Evolutionary conservation across 2,797 vertebrate species (phyloP).

Genomic region (Zonotrichia albicollis): DNA sequence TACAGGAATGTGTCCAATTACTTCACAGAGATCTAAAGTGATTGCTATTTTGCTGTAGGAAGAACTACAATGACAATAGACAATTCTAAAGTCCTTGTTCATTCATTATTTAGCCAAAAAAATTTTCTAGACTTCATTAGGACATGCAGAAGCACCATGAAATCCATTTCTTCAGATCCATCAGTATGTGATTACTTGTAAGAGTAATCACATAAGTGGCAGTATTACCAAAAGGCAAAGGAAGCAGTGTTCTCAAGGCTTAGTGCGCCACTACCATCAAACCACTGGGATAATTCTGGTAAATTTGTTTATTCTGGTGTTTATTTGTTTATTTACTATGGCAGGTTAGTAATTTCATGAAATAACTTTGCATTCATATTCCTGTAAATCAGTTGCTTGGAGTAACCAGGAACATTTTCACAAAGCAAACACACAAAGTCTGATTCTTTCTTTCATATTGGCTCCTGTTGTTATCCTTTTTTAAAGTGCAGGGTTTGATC

Average conservation of each 20-base stretch:
- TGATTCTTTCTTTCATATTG: background rate
- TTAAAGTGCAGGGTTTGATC: background rate
- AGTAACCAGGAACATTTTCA: background rate
- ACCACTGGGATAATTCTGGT: background rate
- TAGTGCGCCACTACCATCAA: background rate
- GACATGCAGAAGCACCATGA: rapidly evolving
- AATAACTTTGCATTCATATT: background rate
- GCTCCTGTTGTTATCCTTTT: background rate
- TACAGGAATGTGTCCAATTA: background rate
- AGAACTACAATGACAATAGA: background rate
- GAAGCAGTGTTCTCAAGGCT: background rate
- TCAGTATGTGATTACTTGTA: background rate
- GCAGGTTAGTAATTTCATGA: background rate
- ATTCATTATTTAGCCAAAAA: background rate
- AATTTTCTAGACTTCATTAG: background rate
- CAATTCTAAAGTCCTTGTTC: background rate
- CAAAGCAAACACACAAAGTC: background rate
- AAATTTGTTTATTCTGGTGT: background rate
- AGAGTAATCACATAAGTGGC: background rate
- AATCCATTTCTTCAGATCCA: background rate
- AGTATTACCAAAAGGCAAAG: background rate
- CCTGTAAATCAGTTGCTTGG: background rate
- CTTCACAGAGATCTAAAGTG: background rate
- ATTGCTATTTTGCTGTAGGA: background rate
- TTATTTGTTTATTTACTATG: background rate